Evolutionary conservation across 2,113 vertebrate genomes (phyloP).

Genomic region (Pitta sordida): DNA sequence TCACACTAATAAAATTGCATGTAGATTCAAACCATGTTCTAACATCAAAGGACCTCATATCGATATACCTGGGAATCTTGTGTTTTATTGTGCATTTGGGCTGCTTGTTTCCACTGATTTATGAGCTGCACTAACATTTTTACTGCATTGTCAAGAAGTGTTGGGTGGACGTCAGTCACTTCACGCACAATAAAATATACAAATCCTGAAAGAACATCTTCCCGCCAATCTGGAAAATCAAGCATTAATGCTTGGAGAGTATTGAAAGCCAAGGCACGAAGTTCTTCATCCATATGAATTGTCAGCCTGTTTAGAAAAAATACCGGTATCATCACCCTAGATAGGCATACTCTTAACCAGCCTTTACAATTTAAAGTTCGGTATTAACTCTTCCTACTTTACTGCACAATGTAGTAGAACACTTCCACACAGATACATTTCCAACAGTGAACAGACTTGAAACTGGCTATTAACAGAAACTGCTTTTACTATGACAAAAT

Average conservation of each 20-base stretch:
- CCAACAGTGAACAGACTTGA: background rate
- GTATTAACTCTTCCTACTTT: background rate
- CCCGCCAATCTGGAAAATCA: conserved; percentile 97
- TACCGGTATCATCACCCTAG: background rate
- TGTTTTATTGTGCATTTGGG: conserved; percentile 88
- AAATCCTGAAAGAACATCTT: conserved; percentile 96
- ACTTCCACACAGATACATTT: background rate
- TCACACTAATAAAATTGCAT: background rate
- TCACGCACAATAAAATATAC: conserved; percentile 96
- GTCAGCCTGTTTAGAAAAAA: conserved; percentile 83
- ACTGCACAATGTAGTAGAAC: background rate
- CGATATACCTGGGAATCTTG: conserved; percentile 85
- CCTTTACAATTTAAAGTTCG: background rate
- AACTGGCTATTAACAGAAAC: background rate
- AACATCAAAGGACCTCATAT: background rate
- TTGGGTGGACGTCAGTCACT: conserved; percentile 94
- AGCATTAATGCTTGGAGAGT: conserved; percentile 97
- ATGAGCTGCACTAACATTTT: conserved; percentile 98
- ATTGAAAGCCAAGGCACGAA: conserved; percentile 94
- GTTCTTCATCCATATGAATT: conserved; percentile 98
- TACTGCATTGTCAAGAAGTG: conserved; percentile 93
- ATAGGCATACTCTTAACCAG: background rate
- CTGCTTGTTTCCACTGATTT: conserved; percentile 94
- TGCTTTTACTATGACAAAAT: background rate
- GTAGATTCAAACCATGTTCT: background rate